These are phyloP conservation scores for Acleris laterana DNA, from an alignment of 2,888 invertebrate species.

Conservation along the genomic window DNA sequence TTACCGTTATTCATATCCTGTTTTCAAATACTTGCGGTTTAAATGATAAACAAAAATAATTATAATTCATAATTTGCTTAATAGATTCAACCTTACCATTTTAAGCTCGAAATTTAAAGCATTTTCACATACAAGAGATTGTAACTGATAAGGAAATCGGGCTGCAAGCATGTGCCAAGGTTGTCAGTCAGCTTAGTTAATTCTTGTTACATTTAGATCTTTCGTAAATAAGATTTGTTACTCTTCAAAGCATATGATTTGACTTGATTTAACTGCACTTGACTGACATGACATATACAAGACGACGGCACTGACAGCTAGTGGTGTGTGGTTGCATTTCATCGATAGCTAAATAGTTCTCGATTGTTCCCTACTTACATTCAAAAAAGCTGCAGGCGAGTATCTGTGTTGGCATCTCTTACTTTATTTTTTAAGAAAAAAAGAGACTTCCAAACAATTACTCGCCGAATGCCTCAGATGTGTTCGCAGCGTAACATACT, in stretches of 20 bases:
- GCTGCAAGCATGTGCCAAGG: conserved; percentile 5
- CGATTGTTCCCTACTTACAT: too few species aligned
- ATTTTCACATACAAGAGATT: conserved; percentile 12
- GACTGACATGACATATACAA: conserved; percentile 22
- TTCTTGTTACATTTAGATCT: conserved; percentile 5
- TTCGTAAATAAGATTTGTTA: conserved; percentile 22
- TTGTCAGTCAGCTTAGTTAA: conserved; percentile 18
- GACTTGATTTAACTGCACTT: conserved; percentile 22
- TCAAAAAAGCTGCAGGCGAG: too few species aligned
- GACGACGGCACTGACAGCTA: conserved; percentile 7
- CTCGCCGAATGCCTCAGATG: too few species aligned
- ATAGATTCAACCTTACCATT: conserved; percentile 27
- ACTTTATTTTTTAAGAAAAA: too few species aligned
- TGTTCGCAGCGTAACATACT: too few species aligned
- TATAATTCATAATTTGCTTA: conserved; percentile 5
- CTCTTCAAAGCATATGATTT: conserved; percentile 5
- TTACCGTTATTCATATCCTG: conserved; percentile 30
- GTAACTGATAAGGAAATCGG: neutral
- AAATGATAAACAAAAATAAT: conserved; percentile 8
- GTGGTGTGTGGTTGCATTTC: neutral
- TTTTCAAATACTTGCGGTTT: conserved; percentile 22
- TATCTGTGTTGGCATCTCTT: too few species aligned
- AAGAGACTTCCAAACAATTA: too few species aligned
- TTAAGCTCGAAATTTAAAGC: conserved; percentile 17
- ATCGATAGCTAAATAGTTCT: too few species aligned